These are phyloP conservation scores for Meriones psammophilus DNA, from an alignment of 2,797 vertebrate genomes.

Conservation along the genomic window DNA sequence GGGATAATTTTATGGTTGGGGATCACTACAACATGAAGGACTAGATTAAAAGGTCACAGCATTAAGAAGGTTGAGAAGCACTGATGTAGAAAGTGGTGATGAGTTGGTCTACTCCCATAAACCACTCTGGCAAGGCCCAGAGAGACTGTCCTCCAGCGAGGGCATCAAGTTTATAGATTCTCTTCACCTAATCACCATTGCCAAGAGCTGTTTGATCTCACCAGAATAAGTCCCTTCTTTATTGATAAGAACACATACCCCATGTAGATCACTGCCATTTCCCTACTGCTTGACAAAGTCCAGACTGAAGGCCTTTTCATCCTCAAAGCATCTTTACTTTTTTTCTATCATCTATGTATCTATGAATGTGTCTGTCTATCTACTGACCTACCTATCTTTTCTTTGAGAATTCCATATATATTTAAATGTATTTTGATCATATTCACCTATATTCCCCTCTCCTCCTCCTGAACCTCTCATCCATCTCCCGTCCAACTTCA, in stretches of 20 bases:
- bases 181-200: constrained; percentile 26
- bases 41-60: background rate
- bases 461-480: background rate
- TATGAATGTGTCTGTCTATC: background rate
- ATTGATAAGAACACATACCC: constrained; percentile 18
- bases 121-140: background rate
- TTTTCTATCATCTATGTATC: background rate
- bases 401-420: background rate
- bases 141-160: background rate
- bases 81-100: background rate
- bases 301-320: constrained; percentile 16
- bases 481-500: background rate
- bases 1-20: background rate
- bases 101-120: background rate
- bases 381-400: background rate
- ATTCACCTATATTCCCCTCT: background rate
- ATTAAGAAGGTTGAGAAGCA: background rate
- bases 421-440: background rate
- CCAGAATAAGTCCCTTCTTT: background rate
- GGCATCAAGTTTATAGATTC: background rate
- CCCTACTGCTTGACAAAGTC: constrained; percentile 31
- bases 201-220: constrained; percentile 7
- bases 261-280: constrained; percentile 52
- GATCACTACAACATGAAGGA: background rate
- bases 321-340: background rate